phyloP scores from a whole-genome alignment of 2,888 invertebrate species.

The Papilio demoleus region DNA sequence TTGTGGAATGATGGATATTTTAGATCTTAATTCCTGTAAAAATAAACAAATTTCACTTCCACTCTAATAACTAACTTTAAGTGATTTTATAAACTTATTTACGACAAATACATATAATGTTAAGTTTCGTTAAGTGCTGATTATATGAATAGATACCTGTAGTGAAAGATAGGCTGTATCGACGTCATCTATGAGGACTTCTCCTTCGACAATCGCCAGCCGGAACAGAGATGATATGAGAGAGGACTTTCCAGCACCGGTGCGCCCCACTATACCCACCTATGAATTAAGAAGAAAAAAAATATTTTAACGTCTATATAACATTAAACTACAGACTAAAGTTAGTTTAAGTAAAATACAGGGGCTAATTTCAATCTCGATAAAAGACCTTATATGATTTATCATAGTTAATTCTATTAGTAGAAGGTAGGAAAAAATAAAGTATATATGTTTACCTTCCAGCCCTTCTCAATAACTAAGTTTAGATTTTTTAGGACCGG shows the following conservation, averaged over 20 bases:
- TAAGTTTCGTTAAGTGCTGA: neutral
- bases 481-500: constrained; percentile 90
- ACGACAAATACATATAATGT: too few species aligned
- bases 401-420: neutral
- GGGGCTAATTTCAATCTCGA: too few species aligned
- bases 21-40: constrained; percentile 84
- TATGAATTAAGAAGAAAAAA: constrained; percentile 57
- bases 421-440: constrained; percentile 1
- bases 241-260: constrained; percentile 93
- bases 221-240: constrained; percentile 91
- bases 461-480: constrained; percentile 86
- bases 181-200: constrained; percentile 88
- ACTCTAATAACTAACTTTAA: neutral
- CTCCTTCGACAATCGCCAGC: constrained; percentile 87
- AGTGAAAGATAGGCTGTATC: constrained; percentile 68
- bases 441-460: constrained; percentile 82
- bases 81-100: too few species aligned
- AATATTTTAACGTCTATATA: neutral
- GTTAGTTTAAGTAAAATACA: too few species aligned
- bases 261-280: constrained; percentile 92
- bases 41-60: constrained; percentile 41
- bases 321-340: too few species aligned
- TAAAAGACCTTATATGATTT: neutral
- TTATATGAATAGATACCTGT: constrained; percentile 51
- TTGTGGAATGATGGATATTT: constrained; percentile 90